A percentile compares a stretch with the other conserved stretches of the same genome.
These are phyloP conservation scores for Lichenostomus cassidix DNA, from an alignment of 2,113 vertebrate species.

Conservation along the genomic window DNA sequence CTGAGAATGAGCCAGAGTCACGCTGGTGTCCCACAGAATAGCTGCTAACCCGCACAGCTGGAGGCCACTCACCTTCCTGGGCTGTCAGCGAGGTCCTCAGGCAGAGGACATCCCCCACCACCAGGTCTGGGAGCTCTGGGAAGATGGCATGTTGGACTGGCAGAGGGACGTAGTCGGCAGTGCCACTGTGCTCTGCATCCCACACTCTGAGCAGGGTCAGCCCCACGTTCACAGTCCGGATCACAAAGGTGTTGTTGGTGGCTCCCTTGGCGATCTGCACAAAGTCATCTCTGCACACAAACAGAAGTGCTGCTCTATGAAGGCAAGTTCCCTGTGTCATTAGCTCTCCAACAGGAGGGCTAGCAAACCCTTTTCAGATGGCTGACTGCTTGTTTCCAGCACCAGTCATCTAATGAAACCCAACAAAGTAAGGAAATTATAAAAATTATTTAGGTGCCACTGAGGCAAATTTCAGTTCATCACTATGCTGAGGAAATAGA, in stretches of 20 bases:
- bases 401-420: neutral
- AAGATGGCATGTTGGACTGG: slow-evolving; percentile 86
- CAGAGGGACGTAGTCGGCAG: slow-evolving; percentile 85
- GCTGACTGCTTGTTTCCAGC: neutral
- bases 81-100: slow-evolving; percentile 74
- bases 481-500: neutral
- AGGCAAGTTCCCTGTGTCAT: neutral
- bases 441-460: neutral
- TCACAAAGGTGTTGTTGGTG: slow-evolving; percentile 79
- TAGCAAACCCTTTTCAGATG: neutral
- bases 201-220: slow-evolving; percentile 88
- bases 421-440: neutral
- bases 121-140: slow-evolving; percentile 70
- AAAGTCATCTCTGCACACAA: slow-evolving; percentile 86
- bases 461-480: neutral
- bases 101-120: slow-evolving; percentile 90
- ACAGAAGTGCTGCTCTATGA: neutral
- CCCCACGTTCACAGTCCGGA: slow-evolving; percentile 85
- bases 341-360: neutral
- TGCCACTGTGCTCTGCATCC: slow-evolving; percentile 79
- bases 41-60: neutral
- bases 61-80: slow-evolving; percentile 77
- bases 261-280: slow-evolving; percentile 86
- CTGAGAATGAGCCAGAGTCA: neutral
- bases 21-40: neutral